phyloP scores from a whole-genome alignment of 2,888 invertebrate genomes.

The Sinodicranocentrus sp. region DNA sequence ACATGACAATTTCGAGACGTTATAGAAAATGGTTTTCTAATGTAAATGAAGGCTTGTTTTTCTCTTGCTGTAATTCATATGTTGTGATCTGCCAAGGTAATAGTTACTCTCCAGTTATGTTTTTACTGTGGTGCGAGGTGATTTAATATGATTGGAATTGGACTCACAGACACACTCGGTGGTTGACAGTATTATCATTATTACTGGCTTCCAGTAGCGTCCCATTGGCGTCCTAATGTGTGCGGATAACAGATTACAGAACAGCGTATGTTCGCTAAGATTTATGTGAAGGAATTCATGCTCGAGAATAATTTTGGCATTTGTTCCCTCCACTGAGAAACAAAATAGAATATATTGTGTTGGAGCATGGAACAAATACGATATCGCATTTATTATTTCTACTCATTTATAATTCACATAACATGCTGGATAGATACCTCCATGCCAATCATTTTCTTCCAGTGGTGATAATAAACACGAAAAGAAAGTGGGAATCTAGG shows the following conservation, averaged over 20 bases:
- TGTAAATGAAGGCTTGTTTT: background rate
- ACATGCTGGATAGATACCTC: background rate
- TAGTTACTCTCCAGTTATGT: too few species aligned
- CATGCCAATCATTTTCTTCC: background rate
- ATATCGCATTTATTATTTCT: too few species aligned
- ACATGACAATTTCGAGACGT: background rate
- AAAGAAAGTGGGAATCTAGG: background rate
- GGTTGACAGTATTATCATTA: conserved; percentile 16
- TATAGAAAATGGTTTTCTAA: conserved; percentile 8
- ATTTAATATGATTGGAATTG: conserved; percentile 11
- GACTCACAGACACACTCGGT: conserved; percentile 5
- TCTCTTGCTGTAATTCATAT: background rate
- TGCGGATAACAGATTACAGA: too few species aligned
- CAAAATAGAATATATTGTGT: too few species aligned
- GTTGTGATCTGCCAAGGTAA: too few species aligned
- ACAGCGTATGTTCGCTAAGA: too few species aligned
- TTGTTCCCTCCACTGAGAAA: too few species aligned
- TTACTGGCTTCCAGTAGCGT: conserved; percentile 8
- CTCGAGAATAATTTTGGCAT: too few species aligned
- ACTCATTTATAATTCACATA: conserved; percentile 7
- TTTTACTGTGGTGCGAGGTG: background rate
- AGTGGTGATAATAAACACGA: background rate
- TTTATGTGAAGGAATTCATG: too few species aligned
- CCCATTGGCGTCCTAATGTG: conserved; percentile 2
- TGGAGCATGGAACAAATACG: too few species aligned